A percentile compares a stretch with the other conserved stretches of the same genome.
phyloP scores from a whole-genome alignment of 2,113 vertebrate species.

The Nycticorax nycticorax region DNA sequence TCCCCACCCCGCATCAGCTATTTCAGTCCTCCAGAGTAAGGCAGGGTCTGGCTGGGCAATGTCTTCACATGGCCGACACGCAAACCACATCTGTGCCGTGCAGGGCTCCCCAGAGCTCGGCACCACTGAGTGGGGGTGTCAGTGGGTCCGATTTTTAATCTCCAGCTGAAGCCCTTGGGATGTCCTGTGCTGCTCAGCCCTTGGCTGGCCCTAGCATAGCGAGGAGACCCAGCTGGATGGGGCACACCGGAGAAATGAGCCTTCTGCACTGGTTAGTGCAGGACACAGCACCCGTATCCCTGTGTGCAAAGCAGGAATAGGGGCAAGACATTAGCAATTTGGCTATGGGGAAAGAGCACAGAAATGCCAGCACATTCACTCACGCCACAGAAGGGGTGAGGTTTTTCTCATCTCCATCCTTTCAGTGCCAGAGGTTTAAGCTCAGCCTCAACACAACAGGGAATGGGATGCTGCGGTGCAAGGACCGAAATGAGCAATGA shows the following conservation, averaged over 20 bases:
- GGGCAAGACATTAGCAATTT: rapidly evolving
- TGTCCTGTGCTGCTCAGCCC: background rate
- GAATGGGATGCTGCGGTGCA: rapidly evolving
- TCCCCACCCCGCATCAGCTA: too few species aligned
- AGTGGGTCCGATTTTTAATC: rapidly evolving
- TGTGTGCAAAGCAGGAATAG: rapidly evolving
- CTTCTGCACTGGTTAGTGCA: background rate
- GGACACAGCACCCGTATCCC: rapidly evolving
- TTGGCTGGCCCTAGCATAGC: background rate
- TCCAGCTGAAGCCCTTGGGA: background rate
- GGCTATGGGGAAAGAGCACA: background rate
- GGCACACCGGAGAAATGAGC: background rate
- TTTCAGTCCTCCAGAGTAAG: background rate
- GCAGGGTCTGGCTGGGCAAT: background rate
- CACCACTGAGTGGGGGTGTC: rapidly evolving
- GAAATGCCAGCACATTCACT: rapidly evolving
- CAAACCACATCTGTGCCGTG: rapidly evolving
- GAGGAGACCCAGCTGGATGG: background rate
- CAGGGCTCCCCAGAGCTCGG: background rate
- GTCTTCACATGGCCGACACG: rapidly evolving
- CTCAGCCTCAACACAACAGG: rapidly evolving
- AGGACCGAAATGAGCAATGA: background rate
- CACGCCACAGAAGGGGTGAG: rapidly evolving
- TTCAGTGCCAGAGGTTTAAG: background rate
- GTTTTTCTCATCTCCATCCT: background rate